Evolutionary conservation across 1,140 invertebrate genomes (phyloP).

Genomic region (Lepidurus packardi): DNA sequence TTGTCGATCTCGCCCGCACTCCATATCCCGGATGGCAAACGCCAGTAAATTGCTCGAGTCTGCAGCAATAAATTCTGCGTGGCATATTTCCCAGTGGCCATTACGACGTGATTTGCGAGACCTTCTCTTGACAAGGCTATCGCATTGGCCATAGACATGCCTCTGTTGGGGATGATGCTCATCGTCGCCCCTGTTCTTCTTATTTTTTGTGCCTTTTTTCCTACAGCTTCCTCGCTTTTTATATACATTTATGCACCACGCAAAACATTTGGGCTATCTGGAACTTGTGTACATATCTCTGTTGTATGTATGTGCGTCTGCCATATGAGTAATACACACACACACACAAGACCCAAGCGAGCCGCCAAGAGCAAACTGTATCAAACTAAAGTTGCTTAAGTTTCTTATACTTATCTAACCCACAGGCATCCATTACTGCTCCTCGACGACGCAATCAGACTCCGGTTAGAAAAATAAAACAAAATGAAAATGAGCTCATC

Average conservation of each 20-base stretch:
- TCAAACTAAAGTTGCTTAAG: neutral
- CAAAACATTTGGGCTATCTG: constrained; percentile 16
- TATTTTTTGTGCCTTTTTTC: neutral
- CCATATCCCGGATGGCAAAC: constrained; percentile 12
- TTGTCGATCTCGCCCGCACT: neutral
- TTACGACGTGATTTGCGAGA: constrained; percentile 21
- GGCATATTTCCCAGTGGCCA: constrained; percentile 20
- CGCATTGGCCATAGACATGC: constrained; percentile 17
- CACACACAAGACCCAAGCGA: neutral
- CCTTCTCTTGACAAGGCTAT: constrained; percentile 14
- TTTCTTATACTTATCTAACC: neutral
- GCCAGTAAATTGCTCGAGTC: constrained; percentile 12
- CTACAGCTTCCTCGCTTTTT: neutral
- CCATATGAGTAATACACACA: constrained; percentile 14
- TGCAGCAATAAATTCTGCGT: constrained; percentile 15
- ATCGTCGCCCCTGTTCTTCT: neutral
- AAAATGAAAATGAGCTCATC: constrained; percentile 19
- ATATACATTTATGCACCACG: constrained; percentile 7
- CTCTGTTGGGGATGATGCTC: constrained; percentile 18
- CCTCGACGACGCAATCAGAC: neutral
- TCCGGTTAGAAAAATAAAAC: neutral
- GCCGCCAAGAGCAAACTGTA: constrained; percentile 1
- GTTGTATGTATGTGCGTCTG: constrained; percentile 2
- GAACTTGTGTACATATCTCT: neutral
- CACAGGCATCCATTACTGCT: constrained; percentile 8